These are phyloP conservation scores for Leptinotarsa juncta DNA, from an alignment of 2,888 invertebrate genomes.

Conservation along the genomic window DNA sequence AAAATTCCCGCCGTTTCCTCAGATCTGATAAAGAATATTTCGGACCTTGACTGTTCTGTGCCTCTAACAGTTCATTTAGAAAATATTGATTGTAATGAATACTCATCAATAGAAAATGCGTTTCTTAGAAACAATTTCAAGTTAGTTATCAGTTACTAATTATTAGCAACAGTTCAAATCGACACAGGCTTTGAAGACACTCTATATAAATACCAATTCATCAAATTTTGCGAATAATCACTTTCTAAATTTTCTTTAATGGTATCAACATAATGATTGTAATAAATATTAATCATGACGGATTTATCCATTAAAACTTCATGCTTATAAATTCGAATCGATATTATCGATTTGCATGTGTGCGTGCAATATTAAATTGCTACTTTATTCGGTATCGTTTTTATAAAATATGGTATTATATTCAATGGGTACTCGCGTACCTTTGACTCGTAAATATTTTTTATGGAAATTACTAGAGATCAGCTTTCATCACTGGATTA, in stretches of 20 bases:
- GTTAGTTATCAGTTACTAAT: no score
- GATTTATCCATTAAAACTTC: constrained; percentile 43
- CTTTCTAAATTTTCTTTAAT: constrained; percentile 36
- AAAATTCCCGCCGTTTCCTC: no score
- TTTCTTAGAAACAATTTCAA: no score
- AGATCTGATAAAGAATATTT: no score
- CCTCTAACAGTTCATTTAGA: no score
- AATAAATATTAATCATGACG: constrained; percentile 40
- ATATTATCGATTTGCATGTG: constrained; percentile 57
- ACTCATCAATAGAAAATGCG: no score
- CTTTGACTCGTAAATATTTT: constrained; percentile 42
- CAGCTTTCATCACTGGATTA: constrained; percentile 36
- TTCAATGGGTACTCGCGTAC: constrained; percentile 41
- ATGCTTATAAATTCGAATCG: constrained; percentile 47
- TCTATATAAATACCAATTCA: neutral
- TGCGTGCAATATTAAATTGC: constrained; percentile 59
- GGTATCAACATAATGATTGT: constrained; percentile 36
- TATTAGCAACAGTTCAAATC: no score
- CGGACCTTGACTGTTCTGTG: no score
- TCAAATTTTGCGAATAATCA: constrained; percentile 17
- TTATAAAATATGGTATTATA: constrained; percentile 48
- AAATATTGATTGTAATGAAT: no score
- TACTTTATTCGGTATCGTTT: constrained; percentile 50
- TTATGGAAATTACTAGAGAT: constrained; percentile 33
- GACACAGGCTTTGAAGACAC: no score